Evolutionary conservation across 1,140 invertebrate species (phyloP), one percentile per base, ranked within the genome.

Genomic region (Bombus picipes): DNA sequence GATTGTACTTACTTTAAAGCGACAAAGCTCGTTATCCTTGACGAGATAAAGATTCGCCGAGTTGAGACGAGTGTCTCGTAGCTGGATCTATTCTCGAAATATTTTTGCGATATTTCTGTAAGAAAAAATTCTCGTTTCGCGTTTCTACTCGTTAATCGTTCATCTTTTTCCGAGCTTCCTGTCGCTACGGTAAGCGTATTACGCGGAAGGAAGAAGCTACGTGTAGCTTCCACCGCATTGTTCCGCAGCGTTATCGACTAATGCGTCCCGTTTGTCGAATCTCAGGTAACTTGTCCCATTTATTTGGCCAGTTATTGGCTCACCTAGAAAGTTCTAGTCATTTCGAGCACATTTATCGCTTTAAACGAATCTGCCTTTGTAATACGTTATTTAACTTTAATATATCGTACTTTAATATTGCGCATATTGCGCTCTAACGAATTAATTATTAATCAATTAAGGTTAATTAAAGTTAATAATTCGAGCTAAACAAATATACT

Each of bases 241-340:
- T 80, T 80, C 78, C 78, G 78, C 78, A 80, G 78, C 47, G 34
- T 39, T 80, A 80, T 80, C 78, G 78, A 80, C 78, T 80, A 13
- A 53, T 43, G 43, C 66, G 66, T 53, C 65, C 34, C 65, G 59
- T n/a, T 39, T 71, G 34, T 32, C 66, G 43, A 80, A 80, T 37
- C 70, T 70, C 66, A 37, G 25, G 32, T 32, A 32, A 3, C 34
- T 22, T 5, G 34, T 39, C 34, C 68, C 34, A 18, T 70, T 70
- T 39, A 32, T 39, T 13, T 37, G 68, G 0, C 18, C n/a, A 1
- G 37, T 13, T 32, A 34, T 65, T 65, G 2, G 32, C 6, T 34
- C 28, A 34, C 9, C 73, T 5, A 18, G 32, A 68, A 25, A 70
- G 18, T 25, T 68, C 65, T 22, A 9, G 34, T 8, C 2, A 12